Evolutionary conservation across 2,113 vertebrate species (phyloP), one percentile per base, ranked within the genome.

Genomic region (Anolis carolinensis): DNA sequence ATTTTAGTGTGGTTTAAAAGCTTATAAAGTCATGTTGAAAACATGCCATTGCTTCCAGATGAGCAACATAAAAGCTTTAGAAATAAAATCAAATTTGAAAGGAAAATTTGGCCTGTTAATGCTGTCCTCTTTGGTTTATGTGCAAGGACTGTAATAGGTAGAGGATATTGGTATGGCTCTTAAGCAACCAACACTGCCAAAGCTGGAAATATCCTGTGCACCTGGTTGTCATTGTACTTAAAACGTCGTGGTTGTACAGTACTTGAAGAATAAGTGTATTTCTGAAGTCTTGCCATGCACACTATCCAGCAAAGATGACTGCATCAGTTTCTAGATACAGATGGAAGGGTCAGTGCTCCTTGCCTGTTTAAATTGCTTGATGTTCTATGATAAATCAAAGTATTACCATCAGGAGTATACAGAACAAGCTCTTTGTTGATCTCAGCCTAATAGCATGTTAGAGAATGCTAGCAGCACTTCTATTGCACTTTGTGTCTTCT

Each of bases 361-460:
- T 84, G 63, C 83, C 30, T 2, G 32, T 90, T 86, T 65, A 52
- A 2, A 87, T 90, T 82, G 67, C 16, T 23, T 78, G 7, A 85
- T 79, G 52, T 59, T 11, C 25, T 72, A 86, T 88, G 68, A 50
- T 83, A 52, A 18, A 89, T 81, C 73, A 82, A 89, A 77, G 76
- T 76, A 32, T 59, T 92, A 72, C 67, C 82, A 74, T 11, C 79
- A 72, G 63, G 83, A 59, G 80, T 85, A 52, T 59, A 63, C 72
- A 82, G 68, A 79, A 91, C 71, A n/a, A 0, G 76, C 80, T 90
- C 83, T 48, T 81, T 87, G 44, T 84, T 85, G 74, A 52, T 92
- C 30, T 84, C 67, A 50, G 50, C 8, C 76, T 0, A 74, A 34
- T 39, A n/a, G 70, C 65, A 59, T 1, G 52, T 83, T 84, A 68